These are phyloP conservation scores for Macrosteles quadrilineatus DNA, from an alignment of 1,140 invertebrate species.

Conservation along the genomic window DNA sequence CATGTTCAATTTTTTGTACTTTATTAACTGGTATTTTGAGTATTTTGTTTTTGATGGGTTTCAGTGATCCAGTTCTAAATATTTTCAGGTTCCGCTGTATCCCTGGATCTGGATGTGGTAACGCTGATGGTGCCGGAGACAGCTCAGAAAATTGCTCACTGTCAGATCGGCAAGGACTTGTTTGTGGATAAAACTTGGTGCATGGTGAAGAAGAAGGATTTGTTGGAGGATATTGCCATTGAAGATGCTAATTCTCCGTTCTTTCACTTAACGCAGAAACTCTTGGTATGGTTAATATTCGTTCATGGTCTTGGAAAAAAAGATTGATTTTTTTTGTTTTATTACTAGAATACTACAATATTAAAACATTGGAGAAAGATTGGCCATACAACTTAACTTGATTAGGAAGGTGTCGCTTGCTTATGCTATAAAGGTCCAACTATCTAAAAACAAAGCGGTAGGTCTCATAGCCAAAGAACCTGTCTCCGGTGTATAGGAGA, in stretches of 20 bases:
- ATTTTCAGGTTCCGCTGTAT: neutral
- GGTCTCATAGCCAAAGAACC: too few relatives aligned
- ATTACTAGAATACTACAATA: neutral
- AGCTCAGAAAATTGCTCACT: conserved; percentile 55
- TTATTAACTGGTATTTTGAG: too few relatives aligned
- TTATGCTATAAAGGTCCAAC: too few relatives aligned
- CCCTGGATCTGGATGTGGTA: conserved; percentile 25
- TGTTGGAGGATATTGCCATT: conserved; percentile 50
- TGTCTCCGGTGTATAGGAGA: too few relatives aligned
- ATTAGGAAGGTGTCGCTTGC: too few relatives aligned
- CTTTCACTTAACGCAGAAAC: conserved; percentile 53
- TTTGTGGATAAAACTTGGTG: conserved; percentile 75
- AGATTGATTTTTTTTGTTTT: too few relatives aligned
- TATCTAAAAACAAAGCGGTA: too few relatives aligned
- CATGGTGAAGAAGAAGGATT: conserved; percentile 53
- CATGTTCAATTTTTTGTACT: too few relatives aligned
- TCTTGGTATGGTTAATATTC: conserved; percentile 44
- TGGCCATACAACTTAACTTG: too few relatives aligned
- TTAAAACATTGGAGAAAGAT: neutral
- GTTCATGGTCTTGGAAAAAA: too few relatives aligned
- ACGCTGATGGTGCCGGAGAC: conserved; percentile 11
- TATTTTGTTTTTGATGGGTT: too few relatives aligned
- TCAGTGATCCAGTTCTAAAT: too few relatives aligned
- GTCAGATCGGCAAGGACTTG: conserved; percentile 57
- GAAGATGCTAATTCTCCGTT: conserved; percentile 58